phyloP scores from a whole-genome alignment of 2,888 invertebrate species.

The Pammene fasciana region DNA sequence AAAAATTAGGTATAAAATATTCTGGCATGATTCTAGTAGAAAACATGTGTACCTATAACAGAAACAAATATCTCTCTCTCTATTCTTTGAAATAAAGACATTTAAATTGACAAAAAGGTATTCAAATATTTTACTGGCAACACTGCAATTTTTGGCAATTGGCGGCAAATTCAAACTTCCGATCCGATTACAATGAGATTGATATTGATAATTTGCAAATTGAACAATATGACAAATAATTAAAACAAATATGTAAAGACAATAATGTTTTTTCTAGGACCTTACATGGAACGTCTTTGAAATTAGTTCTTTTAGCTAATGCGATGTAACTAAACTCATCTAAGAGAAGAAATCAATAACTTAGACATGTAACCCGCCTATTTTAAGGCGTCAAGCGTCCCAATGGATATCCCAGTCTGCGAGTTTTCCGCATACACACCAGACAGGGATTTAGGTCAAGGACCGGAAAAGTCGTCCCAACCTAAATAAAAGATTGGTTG shows the following conservation, averaged over 20 bases:
- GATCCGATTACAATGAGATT: not conserved
- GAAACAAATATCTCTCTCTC: too few relatives aligned
- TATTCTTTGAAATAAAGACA: not conserved
- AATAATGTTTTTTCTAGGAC: not conserved
- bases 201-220: not conserved
- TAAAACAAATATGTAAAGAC: not conserved
- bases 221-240: not conserved
- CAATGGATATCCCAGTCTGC: slow-evolving; percentile 31
- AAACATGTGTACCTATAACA: too few relatives aligned
- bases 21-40: too few relatives aligned
- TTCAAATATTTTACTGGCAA: slow-evolving; percentile 3
- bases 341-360: slow-evolving; percentile 40
- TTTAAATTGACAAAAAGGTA: not conserved
- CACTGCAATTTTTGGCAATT: not conserved
- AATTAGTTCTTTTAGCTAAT: not conserved
- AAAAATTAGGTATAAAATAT: too few relatives aligned
- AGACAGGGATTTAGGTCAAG: slow-evolving; percentile 50
- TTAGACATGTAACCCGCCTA: slow-evolving; percentile 40
- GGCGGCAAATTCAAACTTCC: slow-evolving; percentile 17
- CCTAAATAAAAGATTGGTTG: slow-evolving; percentile 38
- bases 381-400: slow-evolving; percentile 36
- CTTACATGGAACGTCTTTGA: not conserved
- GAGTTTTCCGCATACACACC: slow-evolving; percentile 20
- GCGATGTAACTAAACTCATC: not conserved
- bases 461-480: slow-evolving; percentile 44